These are phyloP conservation scores for Neoitamus cyanurus DNA, from an alignment of 2,888 invertebrate species.

Conservation along the genomic window DNA sequence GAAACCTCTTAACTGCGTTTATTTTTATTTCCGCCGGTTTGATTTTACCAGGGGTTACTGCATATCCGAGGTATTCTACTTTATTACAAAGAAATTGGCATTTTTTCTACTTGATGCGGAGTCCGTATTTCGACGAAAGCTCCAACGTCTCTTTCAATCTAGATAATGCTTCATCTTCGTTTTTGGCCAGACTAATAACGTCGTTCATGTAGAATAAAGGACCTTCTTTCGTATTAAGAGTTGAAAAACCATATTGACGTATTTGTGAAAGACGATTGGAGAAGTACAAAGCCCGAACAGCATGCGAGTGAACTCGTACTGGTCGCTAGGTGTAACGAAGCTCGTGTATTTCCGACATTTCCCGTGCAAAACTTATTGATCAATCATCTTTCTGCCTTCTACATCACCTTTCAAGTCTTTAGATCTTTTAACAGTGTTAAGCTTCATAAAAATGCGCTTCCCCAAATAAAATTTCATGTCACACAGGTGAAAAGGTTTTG, in stretches of 20 bases:
- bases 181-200: background rate
- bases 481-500: too few relatives aligned
- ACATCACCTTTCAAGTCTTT: too few relatives aligned
- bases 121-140: background rate
- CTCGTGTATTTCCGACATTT: background rate
- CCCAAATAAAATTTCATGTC: too few relatives aligned
- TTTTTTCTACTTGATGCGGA: background rate
- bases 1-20: background rate
- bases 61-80: background rate
- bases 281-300: constrained; percentile 44
- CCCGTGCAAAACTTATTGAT: too few relatives aligned
- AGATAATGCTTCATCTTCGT: background rate
- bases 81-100: background rate
- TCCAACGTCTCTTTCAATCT: background rate
- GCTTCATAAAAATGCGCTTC: too few relatives aligned
- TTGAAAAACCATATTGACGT: background rate
- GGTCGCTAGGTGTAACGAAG: background rate
- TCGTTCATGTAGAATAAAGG: background rate
- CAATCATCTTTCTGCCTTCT: too few relatives aligned
- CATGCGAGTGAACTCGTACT: constrained; percentile 47
- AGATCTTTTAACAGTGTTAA: too few relatives aligned
- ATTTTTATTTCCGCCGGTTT: background rate
- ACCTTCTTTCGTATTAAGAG: background rate
- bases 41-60: background rate
- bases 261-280: background rate